These are phyloP conservation scores for Pristionchus maxplancki DNA, from an alignment of 2,888 invertebrate genomes.

Conservation along the genomic window DNA sequence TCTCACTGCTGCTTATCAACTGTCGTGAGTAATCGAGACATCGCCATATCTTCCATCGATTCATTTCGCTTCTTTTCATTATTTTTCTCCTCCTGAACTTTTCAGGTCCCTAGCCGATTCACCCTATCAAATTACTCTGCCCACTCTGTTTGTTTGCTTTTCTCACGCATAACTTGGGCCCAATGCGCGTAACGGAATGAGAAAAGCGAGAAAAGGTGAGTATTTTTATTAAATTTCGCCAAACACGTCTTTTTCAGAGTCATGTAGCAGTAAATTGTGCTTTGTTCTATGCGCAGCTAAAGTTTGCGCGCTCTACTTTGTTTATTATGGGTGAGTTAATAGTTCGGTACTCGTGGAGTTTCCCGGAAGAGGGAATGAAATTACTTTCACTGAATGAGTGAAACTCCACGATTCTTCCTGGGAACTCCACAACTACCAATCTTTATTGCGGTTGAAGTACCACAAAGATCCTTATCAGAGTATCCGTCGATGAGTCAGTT, in stretches of 20 bases:
- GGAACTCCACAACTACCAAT: too few relatives aligned
- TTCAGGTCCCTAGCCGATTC: background rate
- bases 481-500: background rate
- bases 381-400: too few relatives aligned
- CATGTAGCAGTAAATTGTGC: background rate
- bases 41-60: background rate
- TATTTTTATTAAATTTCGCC: background rate
- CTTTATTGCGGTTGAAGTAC: background rate
- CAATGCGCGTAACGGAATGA: slow-evolving; percentile 13
- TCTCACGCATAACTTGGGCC: background rate
- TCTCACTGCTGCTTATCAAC: background rate
- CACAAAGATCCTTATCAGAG: background rate
- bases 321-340: background rate
- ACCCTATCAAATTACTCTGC: background rate
- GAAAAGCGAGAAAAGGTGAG: background rate
- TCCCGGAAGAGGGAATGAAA: too few relatives aligned
- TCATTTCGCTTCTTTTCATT: background rate
- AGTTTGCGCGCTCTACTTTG: background rate
- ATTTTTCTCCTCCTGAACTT: background rate
- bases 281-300: background rate
- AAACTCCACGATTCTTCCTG: too few relatives aligned
- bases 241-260: background rate
- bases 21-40: background rate
- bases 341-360: too few relatives aligned
- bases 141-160: background rate